Base-by-base conservation (phyloP, 2,797 vertebrate species). In the Catharus ustulatus region DNA sequence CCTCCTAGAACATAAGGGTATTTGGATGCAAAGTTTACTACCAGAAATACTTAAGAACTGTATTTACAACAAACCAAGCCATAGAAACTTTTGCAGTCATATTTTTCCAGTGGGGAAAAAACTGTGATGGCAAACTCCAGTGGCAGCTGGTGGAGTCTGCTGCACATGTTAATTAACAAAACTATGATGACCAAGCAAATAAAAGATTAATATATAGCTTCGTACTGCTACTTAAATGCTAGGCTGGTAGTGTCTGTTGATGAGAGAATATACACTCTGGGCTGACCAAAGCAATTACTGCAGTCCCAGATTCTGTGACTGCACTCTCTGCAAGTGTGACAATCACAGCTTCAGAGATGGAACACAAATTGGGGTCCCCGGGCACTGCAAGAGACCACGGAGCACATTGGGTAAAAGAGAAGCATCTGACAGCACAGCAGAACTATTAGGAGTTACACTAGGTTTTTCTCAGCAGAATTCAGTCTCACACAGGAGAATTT, bases 381-480 rank as follows among this genome's bases (percentile, higher is more conserved):
- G 0, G 1, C 63, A 48, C 69, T 69, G 40, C 67, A 66, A 87
- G 73, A 86, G 62, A 57, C 52, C 71, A 84, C 0, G 1, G 71
- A 76, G 15, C 51, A 89, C 66, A 52, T 5, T 30, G 66, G 86
- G 69, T 51, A 54, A 51, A 79, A 87, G 32, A 87, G 32, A 87
- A 71, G 42, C 67, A 29, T 79, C 62, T 95, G 86, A 79, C 68
- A 87, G 75, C 38, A 34, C 1, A 15, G 66, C 38, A 93, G 71
- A 92, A 64, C 34, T 92, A 57, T 74, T 67, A 92, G 49, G 86
- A 94, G 63, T 45, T 84, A 32, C 2, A 3, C 3, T 62, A 81
- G n/a, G 10, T 62, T 92, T 94, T 91, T 69, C 87, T 87, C 48
- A 69, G 67, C n/a, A 69, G 82, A 86, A 76, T 40, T 63, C 71